Percentiles rank a stretch among this genome's conserved stretches.
These are phyloP conservation scores for Synchiropus splendidus DNA, from an alignment of 2,113 vertebrate species.

Conservation along the genomic window DNA sequence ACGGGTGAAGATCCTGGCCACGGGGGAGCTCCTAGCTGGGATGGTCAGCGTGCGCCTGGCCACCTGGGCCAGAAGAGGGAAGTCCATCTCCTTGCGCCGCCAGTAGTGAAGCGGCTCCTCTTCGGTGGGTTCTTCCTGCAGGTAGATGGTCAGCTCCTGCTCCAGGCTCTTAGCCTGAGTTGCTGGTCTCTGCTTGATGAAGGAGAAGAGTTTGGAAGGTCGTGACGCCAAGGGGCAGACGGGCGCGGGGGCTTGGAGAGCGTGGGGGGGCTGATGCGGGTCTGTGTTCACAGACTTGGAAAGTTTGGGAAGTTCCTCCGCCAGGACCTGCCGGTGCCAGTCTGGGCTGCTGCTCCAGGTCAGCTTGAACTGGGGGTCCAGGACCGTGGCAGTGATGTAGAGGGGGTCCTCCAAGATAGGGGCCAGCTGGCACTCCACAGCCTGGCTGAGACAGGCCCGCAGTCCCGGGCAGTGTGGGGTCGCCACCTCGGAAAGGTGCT, in stretches of 20 bases:
- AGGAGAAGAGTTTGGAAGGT: constrained; percentile 71
- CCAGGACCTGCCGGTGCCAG: constrained; percentile 67
- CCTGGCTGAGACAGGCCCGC: constrained; percentile 54
- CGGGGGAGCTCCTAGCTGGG: constrained; percentile 62
- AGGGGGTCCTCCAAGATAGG: constrained; percentile 67
- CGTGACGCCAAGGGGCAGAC: constrained; percentile 53
- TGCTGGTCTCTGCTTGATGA: constrained; percentile 70
- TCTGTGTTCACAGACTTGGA: constrained; percentile 48
- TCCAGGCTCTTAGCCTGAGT: constrained; percentile 70
- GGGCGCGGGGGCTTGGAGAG: constrained; percentile 38
- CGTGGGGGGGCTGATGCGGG: constrained; percentile 42
- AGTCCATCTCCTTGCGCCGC: constrained; percentile 70
- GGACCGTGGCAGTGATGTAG: constrained; percentile 65
- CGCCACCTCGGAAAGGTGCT: constrained; percentile 66
- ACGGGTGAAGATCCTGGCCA: constrained; percentile 60
- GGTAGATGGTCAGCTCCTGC: constrained; percentile 67
- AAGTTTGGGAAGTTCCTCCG: constrained; percentile 67
- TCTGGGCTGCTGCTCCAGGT: constrained; percentile 72
- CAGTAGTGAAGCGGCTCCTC: constrained; percentile 72
- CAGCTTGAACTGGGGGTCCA: constrained; percentile 76
- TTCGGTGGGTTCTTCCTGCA: constrained; percentile 69
- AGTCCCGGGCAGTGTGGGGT: constrained; percentile 60
- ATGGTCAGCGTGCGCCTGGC: constrained; percentile 69
- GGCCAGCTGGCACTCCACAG: constrained; percentile 56
- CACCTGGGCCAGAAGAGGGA: constrained; percentile 66